Evolutionary conservation across 1,140 invertebrate genomes (phyloP).

Genomic region (Drosophila insularis): DNA sequence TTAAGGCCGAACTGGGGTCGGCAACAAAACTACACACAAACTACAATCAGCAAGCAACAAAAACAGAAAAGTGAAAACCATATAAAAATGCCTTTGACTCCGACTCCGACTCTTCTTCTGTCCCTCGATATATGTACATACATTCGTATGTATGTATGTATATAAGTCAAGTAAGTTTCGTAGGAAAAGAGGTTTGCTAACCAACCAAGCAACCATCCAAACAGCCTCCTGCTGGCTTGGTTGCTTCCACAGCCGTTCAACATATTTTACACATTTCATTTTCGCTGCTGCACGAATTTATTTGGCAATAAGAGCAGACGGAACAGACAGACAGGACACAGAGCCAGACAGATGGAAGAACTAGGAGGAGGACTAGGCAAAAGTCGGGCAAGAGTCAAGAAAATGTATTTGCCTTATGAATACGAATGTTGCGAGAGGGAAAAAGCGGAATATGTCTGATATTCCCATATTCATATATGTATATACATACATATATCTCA

Average conservation of each 20-base stretch:
- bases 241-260: slow-evolving; percentile 52
- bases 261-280: slow-evolving; percentile 80
- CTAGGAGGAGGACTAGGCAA: slow-evolving; percentile 25
- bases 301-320: slow-evolving; percentile 74
- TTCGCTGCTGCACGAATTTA: slow-evolving; percentile 77
- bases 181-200: slow-evolving; percentile 15
- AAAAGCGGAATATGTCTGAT: not conserved
- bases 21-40: slow-evolving; percentile 64
- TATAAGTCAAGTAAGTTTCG: slow-evolving; percentile 35
- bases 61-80: slow-evolving; percentile 62
- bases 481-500: not conserved
- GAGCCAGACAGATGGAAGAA: slow-evolving; percentile 13
- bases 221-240: slow-evolving; percentile 46
- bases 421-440: slow-evolving; percentile 30
- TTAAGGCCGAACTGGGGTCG: slow-evolving; percentile 11
- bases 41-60: slow-evolving; percentile 59
- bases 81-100: slow-evolving; percentile 61
- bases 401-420: slow-evolving; percentile 64
- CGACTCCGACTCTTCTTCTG: slow-evolving; percentile 15
- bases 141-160: not conserved
- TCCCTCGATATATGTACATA: not conserved
- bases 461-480: slow-evolving; percentile 10
- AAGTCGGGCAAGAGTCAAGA: slow-evolving; percentile 47
- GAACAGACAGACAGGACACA: slow-evolving; percentile 36
- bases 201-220: slow-evolving; percentile 4